Evolutionary conservation across 2,888 invertebrate genomes (phyloP), one percentile per base, ranked within the genome.

Genomic region (Scelioninae gen. 2): DNA sequence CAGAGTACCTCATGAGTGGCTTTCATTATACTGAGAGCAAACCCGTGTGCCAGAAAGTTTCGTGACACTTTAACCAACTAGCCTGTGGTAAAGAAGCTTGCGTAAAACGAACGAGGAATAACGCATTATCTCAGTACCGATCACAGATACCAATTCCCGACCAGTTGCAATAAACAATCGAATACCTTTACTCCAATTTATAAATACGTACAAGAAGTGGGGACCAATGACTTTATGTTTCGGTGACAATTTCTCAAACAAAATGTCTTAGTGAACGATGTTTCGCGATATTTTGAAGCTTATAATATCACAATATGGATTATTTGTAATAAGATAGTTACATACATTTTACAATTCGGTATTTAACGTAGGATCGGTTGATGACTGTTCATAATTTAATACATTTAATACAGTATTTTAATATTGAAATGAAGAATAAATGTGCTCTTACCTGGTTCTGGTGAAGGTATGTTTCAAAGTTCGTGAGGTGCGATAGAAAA

Each of bases 21-120:
- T 45, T 19, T 43, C 33, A 43, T 52, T 35, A 22, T 19, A 28
- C 46, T 19, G 39, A 68, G 28, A 45, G 28, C 41, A 25, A 37
- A 46, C 25, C 39, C 46, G 53, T 53, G 53, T 57, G 57, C 39
- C 16, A 57, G 67, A 57, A 67, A 67, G 50, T 48, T 33, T 19
- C 31, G 13, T 41, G 41, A 50, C 10, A 33, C 16, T 18, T 45
- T 33, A 45, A 57, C 45, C 43, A 31, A 43, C 18, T 18, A 43
- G 45, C 31, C 33, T 45, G 7, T 18, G 41, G 22, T n/a, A 13
- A 55, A 28, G 5, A 31, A 22, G 48, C 48, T 43, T 33, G 58
- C 15, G 25, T 6, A 25, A 25, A 25, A 25, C 25, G 6, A 25
- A 22, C 18, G 7, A 52, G 19, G 15, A 28, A 50, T 11, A 18